phyloP scores from a whole-genome alignment of 35 echinoderm and acorn worm genomes.

The Eucidaris tribuloides region DNA sequence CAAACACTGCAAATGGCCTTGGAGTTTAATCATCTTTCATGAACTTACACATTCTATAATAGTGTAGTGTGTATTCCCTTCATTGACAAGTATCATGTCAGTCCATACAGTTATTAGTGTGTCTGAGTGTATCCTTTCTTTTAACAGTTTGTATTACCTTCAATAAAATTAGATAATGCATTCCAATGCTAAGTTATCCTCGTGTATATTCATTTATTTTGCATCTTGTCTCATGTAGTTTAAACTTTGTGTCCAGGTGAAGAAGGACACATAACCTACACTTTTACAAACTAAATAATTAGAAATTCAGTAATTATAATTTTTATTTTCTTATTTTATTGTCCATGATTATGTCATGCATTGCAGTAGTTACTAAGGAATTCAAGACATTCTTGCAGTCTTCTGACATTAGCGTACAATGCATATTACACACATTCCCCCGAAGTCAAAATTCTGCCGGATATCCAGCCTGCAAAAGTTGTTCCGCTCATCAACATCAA shows the following conservation, averaged over 20 bases:
- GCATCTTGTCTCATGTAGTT: too few species aligned
- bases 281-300: neutral
- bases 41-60: too few species aligned
- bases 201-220: too few species aligned
- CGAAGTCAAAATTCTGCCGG: neutral
- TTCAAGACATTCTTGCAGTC: conserved; percentile 14
- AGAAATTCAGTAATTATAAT: neutral
- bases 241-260: conserved; percentile 19
- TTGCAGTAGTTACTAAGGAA: neutral
- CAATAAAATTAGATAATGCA: too few species aligned
- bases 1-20: too few species aligned
- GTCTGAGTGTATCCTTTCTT: too few species aligned
- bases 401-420: conserved; percentile 26
- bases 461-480: neutral
- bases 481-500: neutral
- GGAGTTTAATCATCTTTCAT: too few species aligned
- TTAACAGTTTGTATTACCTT: too few species aligned
- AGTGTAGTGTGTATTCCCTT: too few species aligned
- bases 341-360: neutral
- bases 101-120: too few species aligned
- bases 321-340: neutral
- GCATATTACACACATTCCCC: neutral
- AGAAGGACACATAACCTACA: conserved; percentile 2
- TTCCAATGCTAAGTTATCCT: too few species aligned
- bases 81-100: too few species aligned